These are phyloP conservation scores for Cygnus atratus DNA, from an alignment of 2,113 vertebrate genomes.

Conservation along the genomic window DNA sequence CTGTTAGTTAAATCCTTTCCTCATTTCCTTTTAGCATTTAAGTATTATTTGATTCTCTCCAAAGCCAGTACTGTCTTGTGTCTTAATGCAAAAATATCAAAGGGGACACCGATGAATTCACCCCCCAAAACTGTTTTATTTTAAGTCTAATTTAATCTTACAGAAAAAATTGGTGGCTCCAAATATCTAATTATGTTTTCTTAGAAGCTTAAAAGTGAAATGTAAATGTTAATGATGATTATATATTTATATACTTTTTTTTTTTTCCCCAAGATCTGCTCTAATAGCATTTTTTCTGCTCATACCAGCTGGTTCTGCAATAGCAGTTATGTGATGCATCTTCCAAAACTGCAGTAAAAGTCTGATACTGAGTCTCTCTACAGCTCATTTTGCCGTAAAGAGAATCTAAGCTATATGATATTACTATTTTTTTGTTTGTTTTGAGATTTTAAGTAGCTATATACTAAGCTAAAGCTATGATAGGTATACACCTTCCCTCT, in stretches of 20 bases:
- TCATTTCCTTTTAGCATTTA: background rate
- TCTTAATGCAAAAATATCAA: background rate
- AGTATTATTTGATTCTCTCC: background rate
- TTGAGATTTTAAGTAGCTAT: background rate
- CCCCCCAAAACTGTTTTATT: background rate
- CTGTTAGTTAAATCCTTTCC: background rate
- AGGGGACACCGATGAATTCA: background rate
- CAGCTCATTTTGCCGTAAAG: background rate
- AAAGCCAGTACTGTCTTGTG: background rate
- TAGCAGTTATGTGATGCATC: background rate
- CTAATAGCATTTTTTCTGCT: accelerated
- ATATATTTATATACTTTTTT: background rate
- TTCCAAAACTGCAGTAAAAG: background rate
- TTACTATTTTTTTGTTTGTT: background rate
- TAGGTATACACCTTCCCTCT: background rate
- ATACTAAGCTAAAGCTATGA: background rate
- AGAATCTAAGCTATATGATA: background rate
- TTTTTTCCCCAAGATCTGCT: background rate
- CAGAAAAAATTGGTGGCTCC: background rate
- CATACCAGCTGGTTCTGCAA: background rate
- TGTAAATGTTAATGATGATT: background rate
- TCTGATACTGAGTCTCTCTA: background rate
- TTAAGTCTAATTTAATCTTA: background rate
- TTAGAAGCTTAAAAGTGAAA: background rate
- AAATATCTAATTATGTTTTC: background rate